These are phyloP conservation scores for Heterodera schachtii DNA, from an alignment of 1,140 invertebrate species.

Conservation along the genomic window DNA sequence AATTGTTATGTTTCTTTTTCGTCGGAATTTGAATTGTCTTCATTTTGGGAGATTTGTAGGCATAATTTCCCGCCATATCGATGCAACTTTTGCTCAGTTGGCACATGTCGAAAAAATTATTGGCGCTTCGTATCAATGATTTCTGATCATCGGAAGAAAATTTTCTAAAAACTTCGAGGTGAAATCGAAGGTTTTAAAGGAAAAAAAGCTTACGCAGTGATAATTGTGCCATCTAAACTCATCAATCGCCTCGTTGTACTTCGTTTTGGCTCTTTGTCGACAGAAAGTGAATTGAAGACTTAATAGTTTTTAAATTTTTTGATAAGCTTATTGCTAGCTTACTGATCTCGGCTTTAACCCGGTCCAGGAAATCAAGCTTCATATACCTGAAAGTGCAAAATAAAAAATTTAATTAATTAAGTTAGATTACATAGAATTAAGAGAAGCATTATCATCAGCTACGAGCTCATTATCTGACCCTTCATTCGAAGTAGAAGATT, in stretches of 20 bases:
- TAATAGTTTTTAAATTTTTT: not conserved
- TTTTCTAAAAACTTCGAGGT: constrained; percentile 25
- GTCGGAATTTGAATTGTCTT: not conserved
- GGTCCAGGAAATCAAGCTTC: constrained; percentile 14
- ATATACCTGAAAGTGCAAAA: constrained; percentile 16
- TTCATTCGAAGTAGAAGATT: constrained; percentile 10
- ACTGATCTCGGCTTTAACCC: constrained; percentile 21
- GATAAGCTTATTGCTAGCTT: not conserved
- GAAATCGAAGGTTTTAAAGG: not conserved
- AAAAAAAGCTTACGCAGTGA: constrained; percentile 17
- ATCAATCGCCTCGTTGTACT: constrained; percentile 24
- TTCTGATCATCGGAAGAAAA: constrained; percentile 30
- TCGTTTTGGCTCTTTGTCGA: constrained; percentile 41
- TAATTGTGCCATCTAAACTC: constrained; percentile 12
- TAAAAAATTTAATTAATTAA: constrained; percentile 5
- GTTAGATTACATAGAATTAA: not conserved
- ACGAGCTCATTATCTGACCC: not conserved
- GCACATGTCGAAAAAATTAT: constrained; percentile 40
- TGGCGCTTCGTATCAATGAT: constrained; percentile 26
- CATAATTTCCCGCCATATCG: constrained; percentile 17
- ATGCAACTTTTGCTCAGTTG: constrained; percentile 29
- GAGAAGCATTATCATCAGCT: not conserved
- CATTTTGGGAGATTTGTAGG: not conserved
- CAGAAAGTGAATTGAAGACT: constrained; percentile 37
- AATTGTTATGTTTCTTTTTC: not conserved